Base-by-base conservation (phyloP, 2,797 vertebrate genomes). In the Miichthys miiuy region DNA sequence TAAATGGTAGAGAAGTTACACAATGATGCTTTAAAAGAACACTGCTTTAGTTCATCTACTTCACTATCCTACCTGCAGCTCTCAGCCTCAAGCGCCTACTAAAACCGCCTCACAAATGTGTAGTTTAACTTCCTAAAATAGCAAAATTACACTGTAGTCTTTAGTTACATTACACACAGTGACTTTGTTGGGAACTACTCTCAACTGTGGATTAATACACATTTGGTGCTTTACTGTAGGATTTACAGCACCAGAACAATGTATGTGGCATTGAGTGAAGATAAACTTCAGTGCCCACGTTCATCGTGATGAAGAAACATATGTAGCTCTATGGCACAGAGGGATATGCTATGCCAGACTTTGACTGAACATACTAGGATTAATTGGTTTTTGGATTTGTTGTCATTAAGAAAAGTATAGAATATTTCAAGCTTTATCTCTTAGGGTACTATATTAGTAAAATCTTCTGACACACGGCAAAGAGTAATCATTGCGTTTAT, bases 401-500 rank as follows among this genome's bases (percentile, higher is more conserved):
- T 62, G 34, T 68, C 70, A 27, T 21, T 30, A 34, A 34, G 25
- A 54, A 60, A 46, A 62, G 47, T 12, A 5, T 4, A 1, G 23
- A 51, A 14, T 7, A 34, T 72, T 47, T 14, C 61, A 64, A 46
- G 14, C 42, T 3, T 72, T 12, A 41, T 46, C 44, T 46, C 60
- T 75, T 6, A 25, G 17, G 46, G 41, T 46, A 17, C 21, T 62
- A 5, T 20, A 47, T 70, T 60, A 68, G 56, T 42, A 41, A 20
- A 58, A 23, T 44, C 38, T 47, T 11, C 23, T 54, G 68, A 38
- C 56, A 41, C 17, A 44, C 55, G 68, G 55, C 68, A 73, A 72
- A 73, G 20, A 66, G 18, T 67, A 69, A 83, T 88, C 69, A 64
- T 62, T 30, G 25, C 23, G 58, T 67, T 68, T 68, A 77, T 25